Evolutionary conservation across 2,797 vertebrate species (phyloP), one percentile per base, ranked within the genome.

Genomic region (Pseudopleuronectes americanus): DNA sequence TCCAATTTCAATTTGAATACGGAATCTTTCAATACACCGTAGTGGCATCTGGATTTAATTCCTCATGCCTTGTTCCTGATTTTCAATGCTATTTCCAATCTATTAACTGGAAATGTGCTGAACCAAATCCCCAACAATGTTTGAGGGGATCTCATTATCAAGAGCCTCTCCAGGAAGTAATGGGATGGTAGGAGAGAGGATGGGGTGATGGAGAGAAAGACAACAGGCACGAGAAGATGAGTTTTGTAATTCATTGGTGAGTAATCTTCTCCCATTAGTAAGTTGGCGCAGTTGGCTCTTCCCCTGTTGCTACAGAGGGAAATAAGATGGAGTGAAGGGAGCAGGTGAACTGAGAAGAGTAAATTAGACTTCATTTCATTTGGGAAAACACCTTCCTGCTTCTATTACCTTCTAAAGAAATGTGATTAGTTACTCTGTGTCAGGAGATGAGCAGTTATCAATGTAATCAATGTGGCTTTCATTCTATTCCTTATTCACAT

Each of bases 351-450:
- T 43, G 60, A 64, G 49, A 65, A 53, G 64, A 56, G 28, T 48
- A 24, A 65, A 64, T 53, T 72, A 60, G 16, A 68, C 13, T 4
- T 64, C 38, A 70, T 63, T 77, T 41, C 22, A 49, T 71, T 31
- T 61, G 62, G 49, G 62, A 41, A 31, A 70, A 68, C 13, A 4
- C 2, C 10, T 60, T 21, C 7, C 33, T 12, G 24, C 52, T 49
- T 57, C 61, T 16, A 59, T 82, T 78, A 74, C 13, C 70, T 52
- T 28, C 57, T 22, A 65, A 58, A 75, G 4, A 56, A 78, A 75
- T 73, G 10, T 41, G 17, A 3, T 58, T 36, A 58, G 8, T 33
- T 36, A 49, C 24, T 28, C 12, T 26, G 21, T 64, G 74, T 72
- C 16, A 38, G 21, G 13, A 62, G 57, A 57, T 67, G 21, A 68